Conservation (phyloP, 2,797 vertebrate genomes). For the Echeneis naucrates region DNA sequence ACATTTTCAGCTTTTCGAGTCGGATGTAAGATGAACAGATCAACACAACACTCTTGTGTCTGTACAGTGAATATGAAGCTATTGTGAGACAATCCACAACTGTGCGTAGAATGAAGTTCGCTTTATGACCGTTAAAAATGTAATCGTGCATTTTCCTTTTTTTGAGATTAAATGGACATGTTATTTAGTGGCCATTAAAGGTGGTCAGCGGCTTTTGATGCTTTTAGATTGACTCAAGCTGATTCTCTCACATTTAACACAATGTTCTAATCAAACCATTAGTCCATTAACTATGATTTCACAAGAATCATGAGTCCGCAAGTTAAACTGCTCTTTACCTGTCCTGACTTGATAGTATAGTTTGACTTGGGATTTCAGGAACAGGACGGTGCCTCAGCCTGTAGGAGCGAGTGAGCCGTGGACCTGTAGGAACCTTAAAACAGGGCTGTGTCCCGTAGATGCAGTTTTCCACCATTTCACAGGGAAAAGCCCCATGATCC, state of each 20-base stretch:
- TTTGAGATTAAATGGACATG: background rate
- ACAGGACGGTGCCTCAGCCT: slow-evolving; percentile 92
- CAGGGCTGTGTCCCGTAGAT: slow-evolving; percentile 82
- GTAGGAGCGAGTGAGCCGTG: slow-evolving; percentile 84
- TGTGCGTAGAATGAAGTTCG: too few relatives aligned
- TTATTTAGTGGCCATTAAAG: background rate
- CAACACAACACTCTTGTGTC: too few relatives aligned
- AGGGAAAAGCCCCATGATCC: slow-evolving; percentile 74
- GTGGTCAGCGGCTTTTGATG: background rate
- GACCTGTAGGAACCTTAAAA: slow-evolving; percentile 39
- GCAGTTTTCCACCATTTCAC: slow-evolving; percentile 92
- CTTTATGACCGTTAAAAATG: too few relatives aligned
- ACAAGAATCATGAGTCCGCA: background rate
- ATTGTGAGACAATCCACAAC: background rate
- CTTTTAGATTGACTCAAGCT: background rate
- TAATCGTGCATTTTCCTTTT: too few relatives aligned
- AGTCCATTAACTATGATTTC: background rate
- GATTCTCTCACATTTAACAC: background rate
- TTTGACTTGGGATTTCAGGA: slow-evolving; percentile 87
- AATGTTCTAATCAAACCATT: background rate
- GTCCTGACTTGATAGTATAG: slow-evolving; percentile 60
- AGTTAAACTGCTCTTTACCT: slow-evolving; percentile 81
- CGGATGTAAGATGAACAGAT: too few relatives aligned
- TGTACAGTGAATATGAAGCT: background rate
- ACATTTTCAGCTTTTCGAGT: background rate